Evolutionary conservation across 1,140 invertebrate species (phyloP), one percentile per base, ranked within the genome.

Genomic region (Gryon sp.): DNA sequence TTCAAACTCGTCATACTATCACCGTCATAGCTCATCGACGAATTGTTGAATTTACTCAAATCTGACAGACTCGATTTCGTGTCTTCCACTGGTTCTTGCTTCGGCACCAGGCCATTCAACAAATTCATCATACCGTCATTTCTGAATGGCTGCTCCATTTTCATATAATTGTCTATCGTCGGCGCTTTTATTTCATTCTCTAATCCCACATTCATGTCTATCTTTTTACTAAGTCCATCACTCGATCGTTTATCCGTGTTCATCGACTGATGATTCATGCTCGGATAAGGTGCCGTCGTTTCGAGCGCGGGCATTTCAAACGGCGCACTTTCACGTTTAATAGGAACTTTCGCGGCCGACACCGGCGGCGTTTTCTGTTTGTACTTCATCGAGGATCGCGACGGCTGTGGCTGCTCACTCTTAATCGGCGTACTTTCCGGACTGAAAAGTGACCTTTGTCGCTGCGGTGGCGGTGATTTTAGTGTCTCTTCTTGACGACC

Each of bases 371-470:
- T 85, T 52, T 85, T 87, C 18, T 81, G 82, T 22, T 84, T 86
- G 12, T 79, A 80, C 34, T 85, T 86, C 32, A 80, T 70, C 41
- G 8, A 0, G 2, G 8, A 4, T 1, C 9, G 28, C 12, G 19
- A 48, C 7, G 36, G n/a, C n/a, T n/a, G n/a, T 12, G 70, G 78
- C 26, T 84, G 82, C 16, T 38, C 82, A 75, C 8, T 83, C 78
- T 9, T 82, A 69, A 62, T 78, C 76, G 26, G 81, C 63, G 30
- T 84, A 76, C 7, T 84, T 78, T 90, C 90, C 0, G 91, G 91
- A 40, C 90, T 91, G 66, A 92, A 92, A 0, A 90, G 52, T 0
- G 88, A 89, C 36, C 82, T 87, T 1, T 59, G 36, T 7, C 75
- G 72, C 4, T 76, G 66, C 2, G 76, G 62, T 20, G 83, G 82